Base-by-base conservation (phyloP, 2,797 vertebrate genomes). In the Cichlasoma orientale region DNA sequence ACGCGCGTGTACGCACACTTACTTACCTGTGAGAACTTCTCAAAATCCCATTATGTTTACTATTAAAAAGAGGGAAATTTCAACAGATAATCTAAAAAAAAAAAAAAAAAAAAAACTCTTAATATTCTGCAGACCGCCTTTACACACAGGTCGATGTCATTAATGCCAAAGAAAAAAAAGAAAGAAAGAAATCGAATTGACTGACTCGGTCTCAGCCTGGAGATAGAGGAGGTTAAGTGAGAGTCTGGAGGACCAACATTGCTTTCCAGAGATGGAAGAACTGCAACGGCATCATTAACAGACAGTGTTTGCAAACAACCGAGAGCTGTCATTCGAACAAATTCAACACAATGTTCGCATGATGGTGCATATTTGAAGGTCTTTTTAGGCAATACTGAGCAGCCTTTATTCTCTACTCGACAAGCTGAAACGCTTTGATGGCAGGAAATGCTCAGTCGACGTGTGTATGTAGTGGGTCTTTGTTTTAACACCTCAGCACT, bases 241-340 rank as follows among this genome's bases (percentile, higher is more conserved):
- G 25, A 44, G 44, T 69, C 61, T 76, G 36, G 44, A 75, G 58
- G 59, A 79, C 4, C 19, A 52, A 18, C 25, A 2, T 21, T 47
- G 12, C 21, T 72, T 83, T 77, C 66, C 16, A 52, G 41, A 74
- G 36, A 69, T 41, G 50, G 56, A 77, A 66, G 21, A 71, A 31
- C 25, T 55, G 74, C 33, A 53, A 44, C 31, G 33, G 13, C 44
- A 50, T 77, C 38, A 55, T 78, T 59, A 79, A 77, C 23, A 27
- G 41, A 77, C 27, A 23, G 41, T 21, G 68, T 75, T 79, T 78
- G 38, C 80, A 57, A 76, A 82, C 66, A 57, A 23, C 31, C 3
- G 6, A 57, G 56, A 73, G 74, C 73, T 61, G 50, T 72, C 21
- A 58, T 75, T 25, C 25, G 7, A 78, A 74, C 54, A 56, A 47